A percentile compares a stretch with the other conserved stretches of the same genome.
phyloP scores from a whole-genome alignment of 2,888 invertebrate genomes.

The Blomia tropicalis region DNA sequence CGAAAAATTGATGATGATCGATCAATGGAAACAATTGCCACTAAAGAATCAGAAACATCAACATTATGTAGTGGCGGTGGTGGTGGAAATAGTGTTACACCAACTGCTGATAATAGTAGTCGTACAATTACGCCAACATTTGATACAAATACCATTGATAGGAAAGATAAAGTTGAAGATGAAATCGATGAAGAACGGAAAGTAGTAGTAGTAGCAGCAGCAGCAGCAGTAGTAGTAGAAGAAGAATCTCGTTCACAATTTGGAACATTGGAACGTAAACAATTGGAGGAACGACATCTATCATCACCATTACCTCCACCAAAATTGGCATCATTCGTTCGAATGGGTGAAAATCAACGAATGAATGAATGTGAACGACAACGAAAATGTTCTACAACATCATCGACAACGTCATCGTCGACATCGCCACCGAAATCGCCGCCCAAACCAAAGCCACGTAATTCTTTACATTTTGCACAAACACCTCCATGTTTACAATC shows the following conservation, averaged over 20 bases:
- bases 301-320: conserved; percentile 8
- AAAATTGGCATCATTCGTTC: neutral
- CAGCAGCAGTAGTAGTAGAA: neutral
- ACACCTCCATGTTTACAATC: neutral
- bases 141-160: too few species aligned
- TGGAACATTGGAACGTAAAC: conserved; percentile 6
- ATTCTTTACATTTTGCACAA: neutral
- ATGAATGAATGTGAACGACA: neutral
- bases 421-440: neutral
- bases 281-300: conserved; percentile 9
- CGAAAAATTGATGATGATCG: neutral
- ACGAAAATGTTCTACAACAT: neutral
- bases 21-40: neutral
- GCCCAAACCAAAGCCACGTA: conserved; percentile 12
- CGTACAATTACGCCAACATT: conserved; percentile 3
- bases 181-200: neutral
- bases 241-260: neutral
- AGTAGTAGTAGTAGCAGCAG: neutral
- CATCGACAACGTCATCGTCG: neutral
- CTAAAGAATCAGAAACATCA: neutral
- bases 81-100: neutral
- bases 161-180: too few species aligned
- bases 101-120: neutral
- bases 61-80: neutral
- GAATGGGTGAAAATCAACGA: neutral